Evolutionary conservation across 53 echinoderm and acorn worm genomes (phyloP).

Genomic region (Paelopatides confundens): DNA sequence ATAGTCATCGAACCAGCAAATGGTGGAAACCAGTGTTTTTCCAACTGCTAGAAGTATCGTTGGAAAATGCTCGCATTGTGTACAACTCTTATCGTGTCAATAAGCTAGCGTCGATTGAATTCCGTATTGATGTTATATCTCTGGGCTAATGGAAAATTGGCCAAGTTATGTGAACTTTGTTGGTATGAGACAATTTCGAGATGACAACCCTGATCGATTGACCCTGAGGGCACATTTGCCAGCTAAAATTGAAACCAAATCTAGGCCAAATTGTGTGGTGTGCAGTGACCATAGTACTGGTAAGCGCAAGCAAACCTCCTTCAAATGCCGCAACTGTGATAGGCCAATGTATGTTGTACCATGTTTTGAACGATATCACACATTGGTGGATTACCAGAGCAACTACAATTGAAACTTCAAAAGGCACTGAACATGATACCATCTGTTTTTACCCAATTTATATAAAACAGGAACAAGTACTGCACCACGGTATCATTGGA

Average conservation of each 20-base stretch:
- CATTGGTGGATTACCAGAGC: neutral
- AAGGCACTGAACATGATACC: too few relatives aligned
- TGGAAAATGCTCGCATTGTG: slow-evolving; percentile 5
- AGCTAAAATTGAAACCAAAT: neutral
- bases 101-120: neutral
- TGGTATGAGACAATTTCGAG: too few relatives aligned
- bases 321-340: neutral
- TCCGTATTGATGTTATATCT: neutral
- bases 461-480: too few relatives aligned
- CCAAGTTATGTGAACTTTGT: neutral
- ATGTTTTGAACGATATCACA: too few relatives aligned
- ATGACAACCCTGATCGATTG: neutral
- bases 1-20: neutral
- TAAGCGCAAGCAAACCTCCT: neutral
- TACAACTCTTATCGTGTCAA: slow-evolving; percentile 4
- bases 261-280: slow-evolving; percentile 24
- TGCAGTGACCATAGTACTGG: neutral
- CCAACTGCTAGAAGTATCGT: neutral
- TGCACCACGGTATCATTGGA: too few relatives aligned
- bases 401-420: too few relatives aligned
- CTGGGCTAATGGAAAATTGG: slow-evolving; percentile 4
- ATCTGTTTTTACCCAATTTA: too few relatives aligned
- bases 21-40: too few relatives aligned
- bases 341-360: neutral
- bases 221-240: neutral